Percentiles rank a stretch among this genome's conserved stretches.
Evolutionary conservation across 30 jellyfish, hydroid and myxozoan species (phyloP).

Genomic region (Turritopsis dohrnii): DNA sequence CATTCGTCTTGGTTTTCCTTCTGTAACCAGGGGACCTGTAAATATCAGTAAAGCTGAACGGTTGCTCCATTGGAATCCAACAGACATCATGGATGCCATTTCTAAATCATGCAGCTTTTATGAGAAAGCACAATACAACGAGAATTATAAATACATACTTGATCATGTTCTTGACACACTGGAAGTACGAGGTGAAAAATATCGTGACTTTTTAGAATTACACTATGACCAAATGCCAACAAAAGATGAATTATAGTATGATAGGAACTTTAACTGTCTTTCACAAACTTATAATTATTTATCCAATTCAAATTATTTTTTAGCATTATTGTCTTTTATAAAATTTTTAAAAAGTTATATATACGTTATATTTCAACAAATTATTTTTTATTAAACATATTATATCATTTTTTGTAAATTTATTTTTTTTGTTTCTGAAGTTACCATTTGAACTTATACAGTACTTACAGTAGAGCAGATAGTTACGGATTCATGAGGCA

Average conservation of each 20-base stretch:
- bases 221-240: conserved; percentile 10
- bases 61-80: conserved; percentile 41
- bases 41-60: conserved; percentile 29
- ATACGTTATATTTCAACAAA: too few relatives aligned
- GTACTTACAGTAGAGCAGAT: too few relatives aligned
- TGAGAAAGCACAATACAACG: conserved; percentile 34
- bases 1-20: conserved; percentile 28
- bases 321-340: too few relatives aligned
- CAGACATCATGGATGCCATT: conserved; percentile 18
- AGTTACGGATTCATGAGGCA: too few relatives aligned
- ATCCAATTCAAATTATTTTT: too few relatives aligned
- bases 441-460: too few relatives aligned
- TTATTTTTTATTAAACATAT: too few relatives aligned
- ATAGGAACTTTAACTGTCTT: too few relatives aligned
- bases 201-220: conserved; percentile 11
- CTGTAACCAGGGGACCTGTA: conserved; percentile 35
- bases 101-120: conserved; percentile 30
- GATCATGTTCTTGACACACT: conserved; percentile 22
- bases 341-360: too few relatives aligned
- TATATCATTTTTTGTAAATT: too few relatives aligned
- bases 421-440: too few relatives aligned
- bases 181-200: conserved; percentile 12
- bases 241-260: conserved; percentile 2
- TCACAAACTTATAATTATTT: too few relatives aligned
- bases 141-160: conserved; percentile 13